Evolutionary conservation across 1,140 invertebrate genomes (phyloP), one percentile per base, ranked within the genome.

Genomic region (Drosophila saltans): DNA sequence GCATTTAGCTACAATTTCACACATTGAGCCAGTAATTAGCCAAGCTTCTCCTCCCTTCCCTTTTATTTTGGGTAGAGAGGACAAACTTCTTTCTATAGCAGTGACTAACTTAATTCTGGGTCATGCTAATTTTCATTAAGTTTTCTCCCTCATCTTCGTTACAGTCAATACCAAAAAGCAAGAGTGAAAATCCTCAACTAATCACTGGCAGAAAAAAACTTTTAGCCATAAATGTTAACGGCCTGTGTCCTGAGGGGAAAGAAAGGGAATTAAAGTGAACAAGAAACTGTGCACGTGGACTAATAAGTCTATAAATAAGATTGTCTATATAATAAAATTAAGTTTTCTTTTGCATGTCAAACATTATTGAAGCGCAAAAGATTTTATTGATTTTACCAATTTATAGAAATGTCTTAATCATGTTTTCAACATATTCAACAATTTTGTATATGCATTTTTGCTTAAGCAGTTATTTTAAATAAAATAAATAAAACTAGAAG

Each of bases 201-300:
- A 78, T 78, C 75, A 78, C 75, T 72, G 75, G 63, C 39, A 78
- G 4, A 30, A 30, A 30, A 74, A 78, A 78, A 78, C 67, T 78
- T 77, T 75, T 60, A 11, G 39, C 45, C 45, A 48, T 48, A 48
- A 72, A 76, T 70, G 67, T 63, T 64, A 70, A 75, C 66, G 43
- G 62, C 75, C 61, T 62, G 74, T 56, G 45, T 66, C 65, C 59
- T 68, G 66, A 55, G 16, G 40, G 65, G 69, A 65, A 33, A 60
- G 39, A 55, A 61, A 43, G n/a, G n/a, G 3, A 24, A 8, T 36
- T 2, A 30, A 62, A 28, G 26, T 43, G 33, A 57, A 33, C 26
- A 16, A 16, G 48, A 28, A 78, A 78, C 72, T 66, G 66, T 41
- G 21, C 45, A 48, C 21, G 16, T 21, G 21, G 45, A 66, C 72